Conservation (phyloP, 2,797 vertebrate genomes). For the Peromyscus aztecus region DNA sequence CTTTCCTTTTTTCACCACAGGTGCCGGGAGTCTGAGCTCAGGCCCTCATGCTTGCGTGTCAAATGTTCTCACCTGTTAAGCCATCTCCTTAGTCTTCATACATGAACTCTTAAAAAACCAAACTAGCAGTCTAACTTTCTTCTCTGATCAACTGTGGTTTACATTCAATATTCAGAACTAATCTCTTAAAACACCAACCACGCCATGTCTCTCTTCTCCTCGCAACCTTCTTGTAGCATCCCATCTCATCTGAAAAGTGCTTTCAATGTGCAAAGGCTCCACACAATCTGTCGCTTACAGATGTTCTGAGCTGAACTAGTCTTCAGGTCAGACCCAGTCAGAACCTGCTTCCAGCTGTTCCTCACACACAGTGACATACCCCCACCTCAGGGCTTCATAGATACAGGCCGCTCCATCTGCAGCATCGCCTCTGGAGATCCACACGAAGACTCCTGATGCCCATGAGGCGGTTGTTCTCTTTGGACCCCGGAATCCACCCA, state of each 20-base stretch:
- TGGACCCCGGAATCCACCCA: neutral
- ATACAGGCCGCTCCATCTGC: neutral
- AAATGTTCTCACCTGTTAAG: neutral
- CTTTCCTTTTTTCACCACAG: neutral
- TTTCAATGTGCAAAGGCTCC: neutral
- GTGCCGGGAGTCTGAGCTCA: neutral
- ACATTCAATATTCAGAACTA: neutral
- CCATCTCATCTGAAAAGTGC: neutral
- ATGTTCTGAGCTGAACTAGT: neutral
- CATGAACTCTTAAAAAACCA: neutral
- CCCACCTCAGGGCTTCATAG: neutral
- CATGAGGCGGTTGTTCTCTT: neutral
- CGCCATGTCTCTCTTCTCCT: neutral
- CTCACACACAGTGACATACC: neutral
- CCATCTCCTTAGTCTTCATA: neutral
- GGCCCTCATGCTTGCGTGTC: neutral
- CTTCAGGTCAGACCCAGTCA: neutral
- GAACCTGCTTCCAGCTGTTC: neutral
- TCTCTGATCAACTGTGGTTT: neutral
- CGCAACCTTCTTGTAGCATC: neutral
- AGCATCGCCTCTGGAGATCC: neutral
- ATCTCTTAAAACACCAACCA: neutral
- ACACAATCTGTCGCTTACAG: neutral
- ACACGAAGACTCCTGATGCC: neutral
- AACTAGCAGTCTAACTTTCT: neutral